Evolutionary conservation across 1,140 invertebrate genomes (phyloP), one percentile per base, ranked within the genome.

Genomic region (Drepana arcuata): DNA sequence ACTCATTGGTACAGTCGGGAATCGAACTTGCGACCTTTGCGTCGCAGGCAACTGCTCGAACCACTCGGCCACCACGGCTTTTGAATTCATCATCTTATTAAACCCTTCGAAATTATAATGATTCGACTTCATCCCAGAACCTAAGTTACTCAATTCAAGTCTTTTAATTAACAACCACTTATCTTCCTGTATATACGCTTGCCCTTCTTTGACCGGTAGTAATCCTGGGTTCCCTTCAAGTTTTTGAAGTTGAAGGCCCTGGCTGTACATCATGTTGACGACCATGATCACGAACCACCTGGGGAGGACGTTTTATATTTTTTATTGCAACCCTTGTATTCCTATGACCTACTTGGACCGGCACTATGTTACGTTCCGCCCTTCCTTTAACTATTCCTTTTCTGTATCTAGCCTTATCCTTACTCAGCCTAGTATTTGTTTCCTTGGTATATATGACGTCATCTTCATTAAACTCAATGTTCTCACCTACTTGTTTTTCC

Each of bases 281-380:
- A 34, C 4, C 24, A 33, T n/a, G 29, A 55, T 12, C 16, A 42
- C 27, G 16, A 33, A 23, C 21, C 18, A 43, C 42, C 47, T 51
- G 53, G 31, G 53, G 26, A 50, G 49, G 51, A 13, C 37, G 30
- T 27, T 28, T 34, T 7, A 40, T 40, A n/a, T 42, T 14, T 32
- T 43, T 59, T n/a, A 33, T 64, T 55, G 13, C 31, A 13, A 39
- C 41, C 74, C 67, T 30, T 27, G 13, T 38, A 12, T 63, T 11
- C 62, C 70, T 32, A 48, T 27, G 53, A 70, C 65, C 43, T 85
- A 72, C 10, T 32, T 24, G 11, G 18, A 46, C 21, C 1, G 31
- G 24, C 2, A 39, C 32, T n/a, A 32, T 16, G 10, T 46, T 46
- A 9, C 37, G 30, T 13, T 16, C 2, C 15, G 28, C 10, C 4